Evolutionary conservation across 2,888 invertebrate genomes (phyloP), one percentile per base, ranked within the genome.

Genomic region (Chloromyia formosa): DNA sequence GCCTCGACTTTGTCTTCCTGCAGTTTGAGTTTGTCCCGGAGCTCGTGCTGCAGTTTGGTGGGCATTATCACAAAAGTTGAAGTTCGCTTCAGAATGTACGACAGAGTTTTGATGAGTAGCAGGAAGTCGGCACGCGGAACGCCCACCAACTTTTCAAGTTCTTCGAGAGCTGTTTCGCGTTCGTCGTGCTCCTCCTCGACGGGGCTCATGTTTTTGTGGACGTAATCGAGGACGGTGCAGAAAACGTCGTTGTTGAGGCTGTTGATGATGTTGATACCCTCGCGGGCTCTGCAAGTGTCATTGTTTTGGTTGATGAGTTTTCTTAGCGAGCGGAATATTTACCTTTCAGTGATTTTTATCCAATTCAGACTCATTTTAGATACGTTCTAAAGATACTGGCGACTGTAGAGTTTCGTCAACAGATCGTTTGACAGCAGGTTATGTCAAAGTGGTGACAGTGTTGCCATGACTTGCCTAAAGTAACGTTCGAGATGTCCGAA

Each of bases 41-140:
- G 82, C 78, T 87, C 87, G 1, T 82, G 80, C 77, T 88, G 87
- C 45, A 89, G 80, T 73, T 83, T 82, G 2, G 87, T 86, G 35
- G 89, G 89, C 78, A 89, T 89, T 61, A 88, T 85, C 60, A 89
- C 85, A 75, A 88, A 85, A 76, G 86, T 86, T 3, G 84, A 85
- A 18, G 87, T 86, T 75, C 87, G 86, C 73, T 87, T 87, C 77
- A 86, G 83, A 68, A 88, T 86, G 78, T 88, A 85, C 1, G 85
- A 85, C 71, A 85, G 82, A 1, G 85, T 85, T 79, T 85, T 85
- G 74, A 85, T 85, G 10, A 85, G 78, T 14, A 77, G 53, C 23
- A 85, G 77, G 45, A 85, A 85, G 72, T 84, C 85, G 0, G 81
- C 74, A 3, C 84, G 80, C 3, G 83, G 81, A 5, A 84, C 83